These are phyloP conservation scores for Scolanthus callimorphus DNA, from an alignment of 92 coral and sea anemone species.

Conservation along the genomic window DNA sequence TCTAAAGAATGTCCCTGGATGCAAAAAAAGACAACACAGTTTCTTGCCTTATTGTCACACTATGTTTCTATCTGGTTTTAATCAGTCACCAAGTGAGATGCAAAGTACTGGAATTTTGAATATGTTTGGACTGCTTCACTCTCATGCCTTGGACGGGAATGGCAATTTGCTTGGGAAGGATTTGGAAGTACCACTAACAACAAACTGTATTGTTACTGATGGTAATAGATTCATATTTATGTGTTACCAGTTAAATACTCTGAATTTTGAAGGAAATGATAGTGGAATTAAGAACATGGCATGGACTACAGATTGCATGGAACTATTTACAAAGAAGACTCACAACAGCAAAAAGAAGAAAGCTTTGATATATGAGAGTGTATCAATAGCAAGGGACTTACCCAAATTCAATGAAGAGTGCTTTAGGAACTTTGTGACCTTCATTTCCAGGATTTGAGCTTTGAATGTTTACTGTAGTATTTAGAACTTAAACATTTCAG, in stretches of 20 bases:
- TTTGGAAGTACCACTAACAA: slow-evolving; percentile 49
- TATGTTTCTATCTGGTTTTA: background rate
- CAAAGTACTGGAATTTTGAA: background rate
- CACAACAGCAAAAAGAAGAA: slow-evolving; percentile 20
- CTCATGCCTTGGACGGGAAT: background rate
- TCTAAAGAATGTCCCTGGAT: slow-evolving; percentile 1
- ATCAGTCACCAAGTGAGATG: background rate
- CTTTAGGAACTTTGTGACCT: too few relatives aligned
- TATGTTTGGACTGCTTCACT: background rate
- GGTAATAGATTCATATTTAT: slow-evolving; percentile 56
- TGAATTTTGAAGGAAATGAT: slow-evolving; percentile 41
- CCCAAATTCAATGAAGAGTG: slow-evolving; percentile 50
- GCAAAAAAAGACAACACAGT: background rate
- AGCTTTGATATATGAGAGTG: background rate
- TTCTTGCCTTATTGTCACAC: background rate
- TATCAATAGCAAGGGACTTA: slow-evolving; percentile 22
- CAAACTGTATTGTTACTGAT: slow-evolving; percentile 64
- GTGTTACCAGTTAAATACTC: slow-evolving; percentile 75
- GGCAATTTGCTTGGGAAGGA: slow-evolving; percentile 48
- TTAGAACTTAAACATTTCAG: too few relatives aligned
- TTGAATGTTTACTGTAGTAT: too few relatives aligned
- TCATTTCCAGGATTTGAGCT: too few relatives aligned
- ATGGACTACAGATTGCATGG: slow-evolving; percentile 53
- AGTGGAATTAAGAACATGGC: slow-evolving; percentile 70
- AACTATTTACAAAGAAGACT: slow-evolving; percentile 41